A percentile compares a stretch with the other conserved stretches of the same genome.
These are phyloP conservation scores for Liparis tanakae DNA, from an alignment of 2,797 vertebrate genomes.

Conservation along the genomic window DNA sequence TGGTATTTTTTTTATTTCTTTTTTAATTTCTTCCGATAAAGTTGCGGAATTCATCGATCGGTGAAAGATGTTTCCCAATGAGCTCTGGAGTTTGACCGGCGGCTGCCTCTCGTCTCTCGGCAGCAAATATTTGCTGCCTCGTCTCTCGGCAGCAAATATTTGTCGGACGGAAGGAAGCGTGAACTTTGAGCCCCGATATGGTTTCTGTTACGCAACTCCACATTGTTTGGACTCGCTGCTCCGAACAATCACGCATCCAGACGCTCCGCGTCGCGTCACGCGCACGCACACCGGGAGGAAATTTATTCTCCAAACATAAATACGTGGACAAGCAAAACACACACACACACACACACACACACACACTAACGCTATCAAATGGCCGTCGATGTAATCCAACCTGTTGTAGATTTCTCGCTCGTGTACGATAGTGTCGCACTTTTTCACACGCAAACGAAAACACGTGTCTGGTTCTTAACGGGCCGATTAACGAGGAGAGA, in stretches of 20 bases:
- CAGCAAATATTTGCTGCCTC: constrained; percentile 65
- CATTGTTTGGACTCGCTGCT: constrained; percentile 59
- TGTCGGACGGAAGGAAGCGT: constrained; percentile 48
- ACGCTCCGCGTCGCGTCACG: neutral
- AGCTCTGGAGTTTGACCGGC: constrained; percentile 7
- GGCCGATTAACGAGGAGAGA: constrained; percentile 68
- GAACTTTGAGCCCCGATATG: constrained; percentile 57
- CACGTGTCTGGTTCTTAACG: constrained; percentile 73
- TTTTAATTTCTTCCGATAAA: neutral
- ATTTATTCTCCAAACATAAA: neutral
- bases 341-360: neutral
- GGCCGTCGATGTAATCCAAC: constrained; percentile 13
- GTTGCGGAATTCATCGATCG: neutral
- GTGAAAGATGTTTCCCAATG: neutral
- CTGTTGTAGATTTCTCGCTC: constrained; percentile 15
- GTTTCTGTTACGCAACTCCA: constrained; percentile 49
- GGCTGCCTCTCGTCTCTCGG: constrained; percentile 48
- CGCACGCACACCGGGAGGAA: neutral
- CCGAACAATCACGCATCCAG: constrained; percentile 44
- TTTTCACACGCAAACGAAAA: constrained; percentile 55
- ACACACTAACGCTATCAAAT: constrained; percentile 6
- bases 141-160: constrained; percentile 63
- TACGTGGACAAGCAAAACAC: neutral
- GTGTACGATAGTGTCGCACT: constrained; percentile 12
- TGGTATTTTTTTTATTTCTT: neutral